phyloP scores from a whole-genome alignment of 2,113 vertebrate species.

The Platysteira castanea region DNA sequence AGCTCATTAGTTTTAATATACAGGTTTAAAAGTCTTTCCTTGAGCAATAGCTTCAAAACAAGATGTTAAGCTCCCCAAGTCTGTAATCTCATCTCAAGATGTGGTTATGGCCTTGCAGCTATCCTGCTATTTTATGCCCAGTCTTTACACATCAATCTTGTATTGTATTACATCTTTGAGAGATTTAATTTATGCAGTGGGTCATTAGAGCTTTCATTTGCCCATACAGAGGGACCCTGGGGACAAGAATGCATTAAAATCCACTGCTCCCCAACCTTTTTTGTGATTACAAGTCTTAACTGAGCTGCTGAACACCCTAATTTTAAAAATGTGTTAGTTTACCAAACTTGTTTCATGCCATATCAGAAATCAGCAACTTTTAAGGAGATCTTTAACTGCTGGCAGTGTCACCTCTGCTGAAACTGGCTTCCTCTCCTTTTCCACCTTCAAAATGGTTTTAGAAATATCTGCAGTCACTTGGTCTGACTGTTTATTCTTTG shows the following conservation, averaged over 20 bases:
- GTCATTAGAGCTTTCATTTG: constrained; percentile 12
- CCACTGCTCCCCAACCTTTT: neutral
- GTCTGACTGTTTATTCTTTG: neutral
- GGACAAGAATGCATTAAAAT: neutral
- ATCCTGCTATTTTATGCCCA: neutral
- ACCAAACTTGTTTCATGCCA: neutral
- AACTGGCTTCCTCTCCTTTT: neutral
- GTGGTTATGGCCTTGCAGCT: neutral
- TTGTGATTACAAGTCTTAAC: neutral
- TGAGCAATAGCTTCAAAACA: neutral
- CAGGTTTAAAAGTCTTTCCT: constrained; percentile 40
- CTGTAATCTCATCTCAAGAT: neutral
- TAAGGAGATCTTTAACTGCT: neutral
- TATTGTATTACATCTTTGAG: neutral
- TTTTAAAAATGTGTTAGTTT: neutral
- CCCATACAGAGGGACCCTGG: neutral
- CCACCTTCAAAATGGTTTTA: neutral
- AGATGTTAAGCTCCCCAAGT: neutral
- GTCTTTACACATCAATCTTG: neutral
- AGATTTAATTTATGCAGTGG: constrained; percentile 7
- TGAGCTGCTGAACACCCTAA: neutral
- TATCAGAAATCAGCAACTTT: neutral
- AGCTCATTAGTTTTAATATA: constrained; percentile 53
- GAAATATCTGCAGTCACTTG: neutral
- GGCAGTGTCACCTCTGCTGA: neutral